Conservation (phyloP, 2,113 vertebrate genomes). For the Neogobius melanostomus region DNA sequence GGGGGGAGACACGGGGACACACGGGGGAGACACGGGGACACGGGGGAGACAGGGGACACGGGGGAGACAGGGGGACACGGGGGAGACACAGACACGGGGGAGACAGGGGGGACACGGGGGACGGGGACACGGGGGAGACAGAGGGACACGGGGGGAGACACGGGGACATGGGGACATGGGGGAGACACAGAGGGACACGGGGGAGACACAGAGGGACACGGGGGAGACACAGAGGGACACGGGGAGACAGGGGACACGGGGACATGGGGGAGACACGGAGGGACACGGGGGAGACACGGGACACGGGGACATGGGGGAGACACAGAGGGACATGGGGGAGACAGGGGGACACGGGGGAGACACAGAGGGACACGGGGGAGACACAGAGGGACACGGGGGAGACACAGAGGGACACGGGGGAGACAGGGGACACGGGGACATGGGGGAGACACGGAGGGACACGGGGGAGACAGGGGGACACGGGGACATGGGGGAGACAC, state of each 20-base stretch:
- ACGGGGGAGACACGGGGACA: not conserved
- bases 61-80: too few species aligned
- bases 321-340: not conserved
- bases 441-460: too few species aligned
- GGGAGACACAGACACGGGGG: not conserved
- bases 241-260: not conserved
- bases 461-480: too few species aligned
- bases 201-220: not conserved
- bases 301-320: not conserved
- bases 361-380: not conserved
- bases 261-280: too few species aligned
- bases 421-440: too few species aligned
- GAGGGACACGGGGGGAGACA: too few species aligned
- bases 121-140: too few species aligned
- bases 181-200: not conserved
- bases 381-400: not conserved
- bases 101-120: too few species aligned
- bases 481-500: too few species aligned
- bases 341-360: not conserved
- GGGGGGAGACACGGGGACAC: too few species aligned
- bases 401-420: too few species aligned
- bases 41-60: not conserved
- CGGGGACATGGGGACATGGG: not conserved
- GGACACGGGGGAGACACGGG: not conserved
- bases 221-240: too few species aligned